A percentile compares a stretch with the other conserved stretches of the same genome.
These are phyloP conservation scores for Zaprionus africanus DNA, from an alignment of 1,140 invertebrate genomes.

Conservation along the genomic window DNA sequence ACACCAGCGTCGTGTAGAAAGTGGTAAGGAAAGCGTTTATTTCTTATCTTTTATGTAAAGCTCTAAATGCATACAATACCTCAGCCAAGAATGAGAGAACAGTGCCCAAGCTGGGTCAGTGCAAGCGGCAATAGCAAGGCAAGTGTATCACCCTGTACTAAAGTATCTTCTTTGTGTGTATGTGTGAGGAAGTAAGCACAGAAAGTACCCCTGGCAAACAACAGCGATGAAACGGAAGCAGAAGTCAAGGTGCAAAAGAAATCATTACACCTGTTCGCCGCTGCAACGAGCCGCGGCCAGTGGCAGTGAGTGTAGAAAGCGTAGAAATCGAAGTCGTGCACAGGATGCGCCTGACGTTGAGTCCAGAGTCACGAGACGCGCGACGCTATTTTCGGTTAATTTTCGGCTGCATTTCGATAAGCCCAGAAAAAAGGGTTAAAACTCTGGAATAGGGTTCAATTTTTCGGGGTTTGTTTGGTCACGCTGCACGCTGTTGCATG, in stretches of 20 bases:
- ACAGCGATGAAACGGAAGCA: conserved; percentile 69
- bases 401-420: conserved; percentile 28
- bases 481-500: conserved; percentile 69
- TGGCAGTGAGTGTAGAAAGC: conserved; percentile 75
- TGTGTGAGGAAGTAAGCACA: conserved; percentile 55
- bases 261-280: conserved; percentile 76
- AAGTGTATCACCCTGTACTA: conserved; percentile 53
- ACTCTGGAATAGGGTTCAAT: conserved; percentile 24
- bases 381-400: conserved; percentile 46
- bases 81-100: conserved; percentile 8
- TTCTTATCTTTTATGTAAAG: neutral
- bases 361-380: conserved; percentile 43
- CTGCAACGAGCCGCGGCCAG: conserved; percentile 24
- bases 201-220: conserved; percentile 55
- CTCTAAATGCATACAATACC: conserved; percentile 15
- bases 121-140: neutral
- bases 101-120: conserved; percentile 9
- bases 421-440: conserved; percentile 48
- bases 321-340: conserved; percentile 60
- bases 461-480: conserved; percentile 52
- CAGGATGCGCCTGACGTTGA: conserved; percentile 22
- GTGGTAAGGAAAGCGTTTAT: conserved; percentile 30
- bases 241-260: conserved; percentile 79
- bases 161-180: conserved; percentile 8
- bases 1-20: conserved; percentile 30